Percentiles rank a stretch among this genome's conserved stretches.
Conservation (phyloP, 2,888 invertebrate genomes). For the Cotesia congregata region DNA sequence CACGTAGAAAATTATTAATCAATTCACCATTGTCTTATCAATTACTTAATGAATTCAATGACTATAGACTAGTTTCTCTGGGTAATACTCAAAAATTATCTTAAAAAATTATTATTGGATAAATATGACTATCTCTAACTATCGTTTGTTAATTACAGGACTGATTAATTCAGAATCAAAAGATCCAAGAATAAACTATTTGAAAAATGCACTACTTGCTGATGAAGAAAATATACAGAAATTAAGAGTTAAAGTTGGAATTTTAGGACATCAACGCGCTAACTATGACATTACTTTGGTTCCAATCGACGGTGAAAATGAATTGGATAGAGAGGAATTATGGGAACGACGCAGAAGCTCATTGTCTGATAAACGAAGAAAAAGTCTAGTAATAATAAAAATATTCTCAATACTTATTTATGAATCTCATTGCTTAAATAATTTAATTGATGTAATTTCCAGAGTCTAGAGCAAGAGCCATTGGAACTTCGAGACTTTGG, state of each 20-base stretch:
- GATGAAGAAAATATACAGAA: constrained; percentile 73
- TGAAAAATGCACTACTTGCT: constrained; percentile 73
- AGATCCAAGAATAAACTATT: constrained; percentile 71
- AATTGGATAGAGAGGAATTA: constrained; percentile 38
- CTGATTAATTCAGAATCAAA: constrained; percentile 63
- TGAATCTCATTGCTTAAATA: not conserved
- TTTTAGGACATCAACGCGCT: constrained; percentile 74
- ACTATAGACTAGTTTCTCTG: constrained; percentile 74
- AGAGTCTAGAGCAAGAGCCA: not conserved
- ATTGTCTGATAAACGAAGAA: constrained; percentile 42
- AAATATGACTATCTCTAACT: not conserved
- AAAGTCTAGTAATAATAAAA: constrained; percentile 34
- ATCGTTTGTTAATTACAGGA: constrained; percentile 60
- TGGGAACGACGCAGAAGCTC: constrained; percentile 50
- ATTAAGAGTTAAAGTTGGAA: constrained; percentile 73
- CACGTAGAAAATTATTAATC: constrained; percentile 74
- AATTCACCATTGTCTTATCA: constrained; percentile 76
- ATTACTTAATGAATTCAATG: constrained; percentile 74
- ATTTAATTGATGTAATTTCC: constrained; percentile 1
- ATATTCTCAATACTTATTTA: not conserved
- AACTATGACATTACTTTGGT: constrained; percentile 75
- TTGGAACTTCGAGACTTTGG: not conserved
- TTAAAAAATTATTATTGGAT: constrained; percentile 4
- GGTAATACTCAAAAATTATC: constrained; percentile 50
- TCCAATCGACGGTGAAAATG: constrained; percentile 74